Evolutionary conservation across 2,113 vertebrate species (phyloP), one percentile per base, ranked within the genome.

Genomic region (Coreoperca whiteheadi): DNA sequence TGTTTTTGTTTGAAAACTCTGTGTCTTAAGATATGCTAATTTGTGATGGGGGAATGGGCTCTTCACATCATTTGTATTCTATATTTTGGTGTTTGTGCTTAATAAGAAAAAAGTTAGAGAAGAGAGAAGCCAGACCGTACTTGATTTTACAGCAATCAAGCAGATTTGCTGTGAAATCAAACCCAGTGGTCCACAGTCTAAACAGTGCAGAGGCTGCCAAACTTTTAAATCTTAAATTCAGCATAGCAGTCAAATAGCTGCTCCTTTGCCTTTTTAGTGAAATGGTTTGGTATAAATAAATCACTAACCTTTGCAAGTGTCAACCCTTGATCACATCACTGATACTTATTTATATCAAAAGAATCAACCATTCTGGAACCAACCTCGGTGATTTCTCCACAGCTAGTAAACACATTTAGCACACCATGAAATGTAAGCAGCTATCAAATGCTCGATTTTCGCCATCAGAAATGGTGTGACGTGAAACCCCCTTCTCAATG

Each of bases 91-190:
- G 43, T 34, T 73, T 82, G 68, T 56, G 34, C 30, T 72, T 2
- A 68, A 85, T 50, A 67, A 72, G 16, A 34, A 34, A 34, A 34
- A 28, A 67, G 3, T 6, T n/a, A 43, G 39, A 81, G 34, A 54
- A 30, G 43, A 74, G 28, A 56, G 39, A 39, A 46, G 68, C 70
- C 74, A 87, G 77, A 66, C 39, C 82, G 63, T 88, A 79, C 87
- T 87, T 88, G 66, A 72, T 87, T 66, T 37, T 14, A 43, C 67
- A 83, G 76, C 66, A 80, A 57, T 66, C 41, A 51, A 41, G 34
- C 78, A 88, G 65, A 79, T 86, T 85, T 78, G 23, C 51, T 71
- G 39, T 76, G 41, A 81, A 77, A 75, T 64, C 63, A 50, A 73
- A 79, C 54, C 59, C 37, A 51, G 65, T 41, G 67, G 39, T 53